phyloP scores from a whole-genome alignment of 1,140 invertebrate genomes.

The Pissodes strobi region DNA sequence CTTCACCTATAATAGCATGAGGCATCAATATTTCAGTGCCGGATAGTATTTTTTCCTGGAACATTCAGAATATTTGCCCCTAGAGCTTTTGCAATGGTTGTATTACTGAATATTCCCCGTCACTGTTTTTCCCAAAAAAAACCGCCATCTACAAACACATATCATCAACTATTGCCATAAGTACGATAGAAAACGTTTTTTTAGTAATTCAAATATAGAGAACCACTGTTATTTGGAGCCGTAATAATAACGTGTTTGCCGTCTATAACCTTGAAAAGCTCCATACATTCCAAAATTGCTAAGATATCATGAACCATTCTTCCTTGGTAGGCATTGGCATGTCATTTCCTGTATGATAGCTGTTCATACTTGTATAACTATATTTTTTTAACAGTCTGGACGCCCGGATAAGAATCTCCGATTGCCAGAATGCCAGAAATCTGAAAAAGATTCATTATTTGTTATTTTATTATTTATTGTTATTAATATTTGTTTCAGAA shows the following conservation, averaged over 20 bases:
- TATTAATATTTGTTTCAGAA: too few species aligned
- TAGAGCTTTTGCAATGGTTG: background rate
- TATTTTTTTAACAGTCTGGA: too few species aligned
- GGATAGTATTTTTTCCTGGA: background rate
- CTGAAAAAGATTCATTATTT: too few species aligned
- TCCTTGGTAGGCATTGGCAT: too few species aligned
- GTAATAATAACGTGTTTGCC: background rate
- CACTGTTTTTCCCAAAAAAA: background rate
- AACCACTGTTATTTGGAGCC: background rate
- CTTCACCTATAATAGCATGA: background rate
- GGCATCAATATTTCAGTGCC: background rate
- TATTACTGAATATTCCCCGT: slow-evolving; percentile 8
- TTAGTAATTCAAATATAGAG: too few species aligned
- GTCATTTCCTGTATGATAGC: too few species aligned
- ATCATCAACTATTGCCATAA: background rate
- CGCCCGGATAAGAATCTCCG: too few species aligned
- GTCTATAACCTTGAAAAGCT: background rate
- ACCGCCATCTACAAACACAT: background rate
- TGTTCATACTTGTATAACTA: too few species aligned
- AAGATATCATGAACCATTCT: too few species aligned
- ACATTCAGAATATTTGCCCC: background rate
- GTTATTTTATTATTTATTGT: too few species aligned
- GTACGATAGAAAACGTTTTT: background rate
- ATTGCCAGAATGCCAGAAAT: too few species aligned
- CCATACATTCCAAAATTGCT: too few species aligned